These are phyloP conservation scores for Adelges cooleyi DNA, from an alignment of 1,140 invertebrate species.

Conservation along the genomic window DNA sequence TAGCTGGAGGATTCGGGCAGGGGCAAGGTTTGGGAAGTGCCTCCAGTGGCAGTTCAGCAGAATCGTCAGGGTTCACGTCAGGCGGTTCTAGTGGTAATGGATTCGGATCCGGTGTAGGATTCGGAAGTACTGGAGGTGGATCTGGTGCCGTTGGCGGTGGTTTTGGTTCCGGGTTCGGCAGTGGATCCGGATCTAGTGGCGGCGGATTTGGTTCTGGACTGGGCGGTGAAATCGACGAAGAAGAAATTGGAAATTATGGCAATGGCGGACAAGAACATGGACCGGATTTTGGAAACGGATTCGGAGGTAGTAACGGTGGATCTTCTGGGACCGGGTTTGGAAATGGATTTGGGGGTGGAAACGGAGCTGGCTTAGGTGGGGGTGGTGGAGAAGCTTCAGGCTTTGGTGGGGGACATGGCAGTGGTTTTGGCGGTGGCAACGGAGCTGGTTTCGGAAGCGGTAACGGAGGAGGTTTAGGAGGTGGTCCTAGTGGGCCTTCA, in stretches of 20 bases:
- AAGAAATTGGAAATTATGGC: too few species aligned
- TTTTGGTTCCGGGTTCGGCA: conserved; percentile 1
- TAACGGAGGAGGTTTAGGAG: background rate
- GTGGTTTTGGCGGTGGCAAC: background rate
- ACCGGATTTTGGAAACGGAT: background rate
- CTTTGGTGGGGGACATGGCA: background rate
- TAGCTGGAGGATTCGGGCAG: background rate
- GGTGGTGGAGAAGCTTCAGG: background rate
- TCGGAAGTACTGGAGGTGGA: background rate
- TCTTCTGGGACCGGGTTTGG: background rate
- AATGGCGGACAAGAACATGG: background rate
- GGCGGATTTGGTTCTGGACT: conserved; percentile 9
- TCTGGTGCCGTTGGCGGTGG: background rate
- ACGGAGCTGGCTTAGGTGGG: background rate
- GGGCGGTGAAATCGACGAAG: too few species aligned
- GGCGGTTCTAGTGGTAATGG: background rate
- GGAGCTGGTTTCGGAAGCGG: too few species aligned
- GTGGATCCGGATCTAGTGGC: background rate
- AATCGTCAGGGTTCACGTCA: background rate
- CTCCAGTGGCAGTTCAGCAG: background rate
- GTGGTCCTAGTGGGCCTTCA: background rate
- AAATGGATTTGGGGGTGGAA: conserved; percentile 1
- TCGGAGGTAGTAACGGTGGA: background rate
- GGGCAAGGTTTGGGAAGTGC: background rate
- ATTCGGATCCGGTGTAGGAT: background rate